Conservation (phyloP, 1,140 invertebrate genomes). For the Euwallacea similis region DNA sequence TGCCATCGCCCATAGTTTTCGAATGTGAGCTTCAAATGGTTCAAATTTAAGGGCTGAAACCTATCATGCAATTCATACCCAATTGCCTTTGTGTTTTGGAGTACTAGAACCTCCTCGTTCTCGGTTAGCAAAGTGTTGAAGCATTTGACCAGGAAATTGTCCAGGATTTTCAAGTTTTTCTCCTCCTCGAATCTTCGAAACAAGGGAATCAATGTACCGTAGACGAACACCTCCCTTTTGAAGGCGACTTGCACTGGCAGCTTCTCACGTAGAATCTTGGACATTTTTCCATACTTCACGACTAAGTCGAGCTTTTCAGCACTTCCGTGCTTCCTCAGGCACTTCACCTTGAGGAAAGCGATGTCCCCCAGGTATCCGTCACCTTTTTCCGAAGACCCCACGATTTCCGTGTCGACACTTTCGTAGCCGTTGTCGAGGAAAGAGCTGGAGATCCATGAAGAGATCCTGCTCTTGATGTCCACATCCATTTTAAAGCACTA, state of each 20-base stretch:
- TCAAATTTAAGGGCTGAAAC: conserved; percentile 9
- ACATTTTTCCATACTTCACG: conserved; percentile 35
- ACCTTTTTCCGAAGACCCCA: conserved; percentile 25
- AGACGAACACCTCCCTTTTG: conserved; percentile 36
- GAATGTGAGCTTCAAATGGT: conserved; percentile 47
- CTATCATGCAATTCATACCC: conserved; percentile 20
- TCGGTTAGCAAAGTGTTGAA: neutral
- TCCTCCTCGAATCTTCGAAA: conserved; percentile 22
- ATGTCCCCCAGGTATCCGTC: conserved; percentile 42
- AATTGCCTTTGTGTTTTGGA: conserved; percentile 19
- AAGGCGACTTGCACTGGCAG: conserved; percentile 18
- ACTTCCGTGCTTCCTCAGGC: neutral
- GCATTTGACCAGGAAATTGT: conserved; percentile 10
- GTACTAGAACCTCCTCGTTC: conserved; percentile 6
- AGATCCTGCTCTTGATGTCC: too few relatives aligned
- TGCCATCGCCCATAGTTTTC: conserved; percentile 58
- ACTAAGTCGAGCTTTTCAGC: conserved; percentile 26
- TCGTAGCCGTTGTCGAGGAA: too few relatives aligned
- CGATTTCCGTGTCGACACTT: neutral
- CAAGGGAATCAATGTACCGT: conserved; percentile 29
- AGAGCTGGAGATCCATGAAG: too few relatives aligned
- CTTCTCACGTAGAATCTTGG: conserved; percentile 17
- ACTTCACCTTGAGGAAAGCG: conserved; percentile 24
- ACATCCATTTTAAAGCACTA: too few relatives aligned
- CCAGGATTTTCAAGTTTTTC: neutral